These are phyloP conservation scores for Lepidostoma basale DNA, from an alignment of 1,140 invertebrate species.

Conservation along the genomic window DNA sequence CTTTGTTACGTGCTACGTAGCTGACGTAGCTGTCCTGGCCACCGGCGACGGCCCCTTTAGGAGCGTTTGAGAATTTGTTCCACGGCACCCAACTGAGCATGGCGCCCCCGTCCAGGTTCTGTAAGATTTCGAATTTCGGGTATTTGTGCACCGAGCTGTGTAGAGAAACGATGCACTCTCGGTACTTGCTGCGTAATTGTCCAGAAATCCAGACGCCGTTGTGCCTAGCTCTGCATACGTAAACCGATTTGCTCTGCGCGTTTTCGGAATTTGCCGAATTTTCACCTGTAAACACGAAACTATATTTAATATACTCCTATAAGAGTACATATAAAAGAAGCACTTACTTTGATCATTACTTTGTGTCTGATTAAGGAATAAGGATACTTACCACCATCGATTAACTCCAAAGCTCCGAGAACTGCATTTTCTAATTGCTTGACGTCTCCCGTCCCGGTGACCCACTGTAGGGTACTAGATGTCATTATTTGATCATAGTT, in stretches of 20 bases:
- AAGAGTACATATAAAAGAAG: not conserved
- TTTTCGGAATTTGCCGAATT: constrained; percentile 38
- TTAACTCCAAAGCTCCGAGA: constrained; percentile 45
- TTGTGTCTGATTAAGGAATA: not conserved
- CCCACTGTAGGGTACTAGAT: constrained; percentile 56
- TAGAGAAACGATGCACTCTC: constrained; percentile 68
- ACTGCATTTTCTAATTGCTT: constrained; percentile 50
- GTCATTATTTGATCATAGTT: constrained; percentile 54
- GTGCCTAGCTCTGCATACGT: constrained; percentile 73
- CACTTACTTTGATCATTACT: not conserved
- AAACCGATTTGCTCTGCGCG: constrained; percentile 61
- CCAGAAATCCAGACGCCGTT: constrained; percentile 75
- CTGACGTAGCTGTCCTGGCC: constrained; percentile 54
- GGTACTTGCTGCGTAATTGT: constrained; percentile 63
- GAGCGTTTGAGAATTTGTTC: constrained; percentile 67
- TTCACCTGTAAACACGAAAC: constrained; percentile 16
- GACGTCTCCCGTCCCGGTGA: constrained; percentile 44
- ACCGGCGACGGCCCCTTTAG: constrained; percentile 69
- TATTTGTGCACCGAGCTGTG: constrained; percentile 65
- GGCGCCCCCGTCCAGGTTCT: constrained; percentile 78
- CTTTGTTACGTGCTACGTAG: constrained; percentile 60
- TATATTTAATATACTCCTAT: not conserved
- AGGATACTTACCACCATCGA: constrained; percentile 23
- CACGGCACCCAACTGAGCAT: constrained; percentile 74
- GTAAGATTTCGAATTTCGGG: constrained; percentile 72